These are phyloP conservation scores for Hydropsyche tenuis DNA, from an alignment of 1,140 invertebrate genomes.

Conservation along the genomic window DNA sequence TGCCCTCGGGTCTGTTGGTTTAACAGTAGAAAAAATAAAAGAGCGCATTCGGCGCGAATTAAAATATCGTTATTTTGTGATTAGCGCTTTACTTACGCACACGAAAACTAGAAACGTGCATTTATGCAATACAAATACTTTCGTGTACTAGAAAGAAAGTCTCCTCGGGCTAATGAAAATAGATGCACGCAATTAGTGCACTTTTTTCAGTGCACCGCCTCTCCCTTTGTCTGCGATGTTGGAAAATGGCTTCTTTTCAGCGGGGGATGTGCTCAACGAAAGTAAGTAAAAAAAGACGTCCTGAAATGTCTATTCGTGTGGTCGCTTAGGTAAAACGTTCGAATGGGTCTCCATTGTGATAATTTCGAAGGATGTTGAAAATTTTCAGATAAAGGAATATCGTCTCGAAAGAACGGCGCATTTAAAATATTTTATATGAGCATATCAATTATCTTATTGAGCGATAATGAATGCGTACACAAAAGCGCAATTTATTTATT, in stretches of 20 bases:
- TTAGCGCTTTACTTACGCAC: slow-evolving; percentile 7
- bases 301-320: too few relatives aligned
- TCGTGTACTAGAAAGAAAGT: slow-evolving; percentile 22
- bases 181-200: slow-evolving; percentile 36
- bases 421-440: too few relatives aligned
- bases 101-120: too few relatives aligned
- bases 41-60: slow-evolving; percentile 36
- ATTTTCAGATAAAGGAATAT: too few relatives aligned
- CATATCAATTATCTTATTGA: too few relatives aligned
- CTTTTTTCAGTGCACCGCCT: slow-evolving; percentile 12
- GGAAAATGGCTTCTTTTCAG: slow-evolving; percentile 21
- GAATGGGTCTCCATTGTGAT: too few relatives aligned
- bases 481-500: too few relatives aligned
- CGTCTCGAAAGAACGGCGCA: too few relatives aligned
- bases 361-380: too few relatives aligned
- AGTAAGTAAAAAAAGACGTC: not conserved
- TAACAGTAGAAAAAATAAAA: slow-evolving; percentile 10
- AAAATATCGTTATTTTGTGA: slow-evolving; percentile 40
- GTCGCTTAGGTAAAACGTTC: too few relatives aligned
- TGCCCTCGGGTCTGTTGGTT: slow-evolving; percentile 32
- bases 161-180: slow-evolving; percentile 34
- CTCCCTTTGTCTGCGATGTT: slow-evolving; percentile 20
- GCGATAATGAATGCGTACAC: too few relatives aligned
- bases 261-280: not conserved
- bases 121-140: not conserved